A percentile compares a stretch with the other conserved stretches of the same genome.
Conservation (phyloP, 1,140 invertebrate genomes). For the Galleria mellonella region DNA sequence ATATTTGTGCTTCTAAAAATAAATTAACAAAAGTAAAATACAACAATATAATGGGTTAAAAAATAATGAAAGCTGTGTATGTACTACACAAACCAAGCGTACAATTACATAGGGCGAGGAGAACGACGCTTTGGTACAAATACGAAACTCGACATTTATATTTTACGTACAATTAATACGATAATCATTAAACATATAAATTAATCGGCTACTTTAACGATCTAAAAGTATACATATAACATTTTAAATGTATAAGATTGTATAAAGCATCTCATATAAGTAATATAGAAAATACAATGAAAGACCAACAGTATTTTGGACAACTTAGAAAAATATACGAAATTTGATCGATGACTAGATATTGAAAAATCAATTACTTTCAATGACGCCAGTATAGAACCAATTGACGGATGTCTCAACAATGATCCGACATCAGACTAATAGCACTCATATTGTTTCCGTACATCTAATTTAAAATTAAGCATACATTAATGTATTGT, state of each 20-base stretch:
- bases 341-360: conserved; percentile 51
- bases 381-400: conserved; percentile 10
- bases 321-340: conserved; percentile 29
- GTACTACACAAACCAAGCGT: conserved; percentile 38
- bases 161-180: too few relatives aligned
- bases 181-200: too few relatives aligned
- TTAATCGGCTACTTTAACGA: too few relatives aligned
- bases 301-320: neutral
- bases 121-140: conserved; percentile 15
- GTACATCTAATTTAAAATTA: conserved; percentile 47
- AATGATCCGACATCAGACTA: conserved; percentile 14
- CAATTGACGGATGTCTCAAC: conserved; percentile 8
- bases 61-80: conserved; percentile 31
- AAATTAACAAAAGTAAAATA: conserved; percentile 68
- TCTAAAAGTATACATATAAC: too few relatives aligned
- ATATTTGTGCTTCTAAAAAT: conserved; percentile 69
- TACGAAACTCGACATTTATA: too few relatives aligned
- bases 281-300: too few relatives aligned
- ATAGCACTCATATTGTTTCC: conserved; percentile 27
- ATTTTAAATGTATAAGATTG: too few relatives aligned
- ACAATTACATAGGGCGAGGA: conserved; percentile 59
- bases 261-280: too few relatives aligned
- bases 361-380: conserved; percentile 11
- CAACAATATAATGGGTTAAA: conserved; percentile 54
- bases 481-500: conserved; percentile 66